Evolutionary conservation across 2,888 invertebrate species (phyloP).

Genomic region (Mythimna ferrago): DNA sequence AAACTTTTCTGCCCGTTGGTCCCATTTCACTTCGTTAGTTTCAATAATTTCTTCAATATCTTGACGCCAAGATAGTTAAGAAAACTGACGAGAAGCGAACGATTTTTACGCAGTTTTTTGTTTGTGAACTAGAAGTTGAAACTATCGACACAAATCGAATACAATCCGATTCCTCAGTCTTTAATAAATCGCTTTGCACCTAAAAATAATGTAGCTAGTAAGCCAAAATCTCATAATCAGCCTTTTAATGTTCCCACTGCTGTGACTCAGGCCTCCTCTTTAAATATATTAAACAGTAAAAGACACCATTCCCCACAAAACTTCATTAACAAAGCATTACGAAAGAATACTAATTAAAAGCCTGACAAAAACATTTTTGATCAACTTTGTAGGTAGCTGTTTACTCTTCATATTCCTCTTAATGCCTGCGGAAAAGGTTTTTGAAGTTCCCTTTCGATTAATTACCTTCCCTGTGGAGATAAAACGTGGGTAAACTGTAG

Average conservation of each 20-base stretch:
- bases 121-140: background rate
- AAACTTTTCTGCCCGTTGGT: slow-evolving; percentile 43
- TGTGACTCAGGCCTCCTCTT: too few relatives aligned
- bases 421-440: slow-evolving; percentile 71
- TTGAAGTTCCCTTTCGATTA: slow-evolving; percentile 79
- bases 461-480: slow-evolving; percentile 77
- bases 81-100: background rate
- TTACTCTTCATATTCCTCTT: slow-evolving; percentile 71
- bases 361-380: slow-evolving; percentile 50
- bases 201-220: background rate
- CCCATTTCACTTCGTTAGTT: slow-evolving; percentile 45
- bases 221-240: background rate
- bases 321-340: slow-evolving; percentile 39
- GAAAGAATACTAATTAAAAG: slow-evolving; percentile 53
- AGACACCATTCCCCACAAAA: background rate
- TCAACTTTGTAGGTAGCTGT: slow-evolving; percentile 55
- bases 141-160: background rate
- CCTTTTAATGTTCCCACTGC: too few relatives aligned
- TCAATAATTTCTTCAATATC: slow-evolving; percentile 44
- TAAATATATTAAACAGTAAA: background rate
- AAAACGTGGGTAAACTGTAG: slow-evolving; percentile 70
- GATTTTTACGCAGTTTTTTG: slow-evolving; percentile 4
- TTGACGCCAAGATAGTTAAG: slow-evolving; percentile 20
- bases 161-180: background rate
- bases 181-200: background rate